A percentile compares a stretch with the other conserved stretches of the same genome.
These are phyloP conservation scores for Phylloscopus trochiloides DNA, from an alignment of 2,113 vertebrate species.

Conservation along the genomic window DNA sequence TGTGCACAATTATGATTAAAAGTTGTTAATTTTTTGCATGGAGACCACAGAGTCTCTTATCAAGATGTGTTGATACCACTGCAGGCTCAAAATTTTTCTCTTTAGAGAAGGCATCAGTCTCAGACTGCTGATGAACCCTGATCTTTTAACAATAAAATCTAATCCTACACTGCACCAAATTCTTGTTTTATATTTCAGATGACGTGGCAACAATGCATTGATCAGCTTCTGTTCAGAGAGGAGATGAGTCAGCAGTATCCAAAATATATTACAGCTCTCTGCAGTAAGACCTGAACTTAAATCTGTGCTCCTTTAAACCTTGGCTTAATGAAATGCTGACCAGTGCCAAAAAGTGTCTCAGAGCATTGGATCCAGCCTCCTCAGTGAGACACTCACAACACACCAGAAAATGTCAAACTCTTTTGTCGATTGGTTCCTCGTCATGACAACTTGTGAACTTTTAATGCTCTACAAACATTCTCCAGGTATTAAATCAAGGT, in stretches of 20 bases:
- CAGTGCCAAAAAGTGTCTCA: not conserved
- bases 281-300: not conserved
- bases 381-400: not conserved
- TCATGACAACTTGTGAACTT: not conserved
- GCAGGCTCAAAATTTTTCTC: not conserved
- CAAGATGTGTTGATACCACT: not conserved
- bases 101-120: not conserved
- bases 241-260: not conserved
- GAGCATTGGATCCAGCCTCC: not conserved
- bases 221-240: not conserved
- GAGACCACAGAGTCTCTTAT: not conserved
- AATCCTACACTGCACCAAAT: not conserved
- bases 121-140: not conserved
- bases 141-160: not conserved
- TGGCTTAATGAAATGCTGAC: not conserved
- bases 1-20: not conserved
- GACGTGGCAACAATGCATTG: not conserved
- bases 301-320: not conserved
- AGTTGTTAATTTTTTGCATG: not conserved
- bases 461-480: not conserved
- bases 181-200: not conserved
- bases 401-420: not conserved
- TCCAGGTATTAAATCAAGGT: not conserved
- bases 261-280: not conserved
- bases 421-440: not conserved